Conservation (phyloP, 2,797 vertebrate species). For the Apogon hyalosoma region DNA sequence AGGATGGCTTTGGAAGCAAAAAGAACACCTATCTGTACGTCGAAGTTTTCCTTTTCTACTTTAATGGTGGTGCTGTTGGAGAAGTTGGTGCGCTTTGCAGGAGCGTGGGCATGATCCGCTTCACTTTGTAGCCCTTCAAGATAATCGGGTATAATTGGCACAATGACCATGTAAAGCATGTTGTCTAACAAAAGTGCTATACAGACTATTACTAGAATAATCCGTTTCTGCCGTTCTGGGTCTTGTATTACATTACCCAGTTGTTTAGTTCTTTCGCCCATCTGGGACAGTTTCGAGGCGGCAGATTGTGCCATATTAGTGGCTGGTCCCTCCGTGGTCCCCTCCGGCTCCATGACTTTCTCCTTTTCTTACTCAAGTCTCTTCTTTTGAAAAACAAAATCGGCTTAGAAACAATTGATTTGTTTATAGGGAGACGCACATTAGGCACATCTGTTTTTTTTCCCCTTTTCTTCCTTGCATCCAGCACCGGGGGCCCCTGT, state of each 20-base stretch:
- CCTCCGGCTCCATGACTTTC: slow-evolving; percentile 79
- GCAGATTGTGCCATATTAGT: slow-evolving; percentile 86
- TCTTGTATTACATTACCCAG: slow-evolving; percentile 88
- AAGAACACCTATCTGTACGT: slow-evolving; percentile 93
- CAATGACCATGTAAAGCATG: slow-evolving; percentile 99
- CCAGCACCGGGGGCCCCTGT: slow-evolving; percentile 39
- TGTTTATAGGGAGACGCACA: slow-evolving; percentile 49
- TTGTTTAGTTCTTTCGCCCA: slow-evolving; percentile 90
- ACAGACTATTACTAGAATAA: slow-evolving; percentile 93
- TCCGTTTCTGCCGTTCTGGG: slow-evolving; percentile 88
- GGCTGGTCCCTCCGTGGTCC: slow-evolving; percentile 69
- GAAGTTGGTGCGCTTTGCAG: slow-evolving; percentile 68
- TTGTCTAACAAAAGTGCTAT: slow-evolving; percentile 95
- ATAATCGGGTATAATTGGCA: slow-evolving; percentile 96
- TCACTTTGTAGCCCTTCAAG: slow-evolving; percentile 86
- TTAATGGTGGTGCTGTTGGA: slow-evolving; percentile 75
- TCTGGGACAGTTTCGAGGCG: slow-evolving; percentile 90
- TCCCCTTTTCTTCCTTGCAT: slow-evolving; percentile 19
- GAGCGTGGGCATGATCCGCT: slow-evolving; percentile 59
- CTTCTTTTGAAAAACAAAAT: slow-evolving; percentile 46
- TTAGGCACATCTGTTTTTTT: slow-evolving; percentile 63
- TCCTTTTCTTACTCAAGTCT: slow-evolving; percentile 39
- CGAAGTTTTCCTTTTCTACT: slow-evolving; percentile 86
- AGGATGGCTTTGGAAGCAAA: slow-evolving; percentile 98
- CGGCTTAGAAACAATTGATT: slow-evolving; percentile 38